phyloP scores from a whole-genome alignment of 1,140 invertebrate genomes.

The Papilio machaon region DNA sequence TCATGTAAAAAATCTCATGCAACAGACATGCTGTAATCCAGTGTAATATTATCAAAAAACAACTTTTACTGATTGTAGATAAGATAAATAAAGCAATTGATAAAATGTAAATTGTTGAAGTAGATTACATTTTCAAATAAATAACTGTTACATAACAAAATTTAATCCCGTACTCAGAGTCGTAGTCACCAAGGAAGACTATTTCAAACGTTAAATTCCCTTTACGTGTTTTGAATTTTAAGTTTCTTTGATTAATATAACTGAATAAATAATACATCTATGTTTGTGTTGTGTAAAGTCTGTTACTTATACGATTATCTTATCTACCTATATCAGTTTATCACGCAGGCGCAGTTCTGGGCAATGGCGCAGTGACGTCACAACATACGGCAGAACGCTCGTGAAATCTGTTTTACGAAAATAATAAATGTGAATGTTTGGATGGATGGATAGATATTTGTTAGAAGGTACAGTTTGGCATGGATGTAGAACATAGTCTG shows the following conservation, averaged over 20 bases:
- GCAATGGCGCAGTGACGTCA: slow-evolving; percentile 18
- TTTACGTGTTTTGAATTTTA: not conserved
- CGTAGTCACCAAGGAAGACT: not conserved
- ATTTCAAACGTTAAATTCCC: not conserved
- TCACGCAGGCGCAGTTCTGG: not conserved
- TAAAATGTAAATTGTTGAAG: slow-evolving; percentile 11
- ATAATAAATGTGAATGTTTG: too few relatives aligned
- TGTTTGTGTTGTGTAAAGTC: slow-evolving; percentile 4
- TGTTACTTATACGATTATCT: slow-evolving; percentile 9
- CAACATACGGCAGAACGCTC: not conserved
- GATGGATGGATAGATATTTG: too few relatives aligned
- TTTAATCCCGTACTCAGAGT: not conserved
- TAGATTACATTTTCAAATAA: not conserved
- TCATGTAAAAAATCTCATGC: too few relatives aligned
- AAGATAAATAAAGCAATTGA: slow-evolving; percentile 7
- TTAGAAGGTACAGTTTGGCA: too few relatives aligned
- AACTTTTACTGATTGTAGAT: not conserved
- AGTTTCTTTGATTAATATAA: not conserved
- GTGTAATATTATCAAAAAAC: not conserved
- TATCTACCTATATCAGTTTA: slow-evolving; percentile 6
- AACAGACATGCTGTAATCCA: too few relatives aligned
- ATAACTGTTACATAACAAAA: not conserved
- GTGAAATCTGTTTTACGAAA: not conserved
- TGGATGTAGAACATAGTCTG: too few relatives aligned
- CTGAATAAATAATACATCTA: not conserved